Conservation (phyloP, 2,888 invertebrate genomes). For the Xylota segnis region DNA sequence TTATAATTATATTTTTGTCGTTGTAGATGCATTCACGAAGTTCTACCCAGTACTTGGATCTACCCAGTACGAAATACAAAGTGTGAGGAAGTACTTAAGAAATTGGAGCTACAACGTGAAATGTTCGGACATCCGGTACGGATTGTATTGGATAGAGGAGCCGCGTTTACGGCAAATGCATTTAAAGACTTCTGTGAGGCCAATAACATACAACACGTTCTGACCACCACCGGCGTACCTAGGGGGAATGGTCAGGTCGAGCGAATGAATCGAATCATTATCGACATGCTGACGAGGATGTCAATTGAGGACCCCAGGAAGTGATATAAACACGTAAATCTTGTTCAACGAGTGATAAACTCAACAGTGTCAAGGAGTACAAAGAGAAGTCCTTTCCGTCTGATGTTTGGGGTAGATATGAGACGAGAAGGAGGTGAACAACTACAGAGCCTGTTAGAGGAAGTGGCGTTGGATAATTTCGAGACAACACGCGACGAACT, state of each 20-base stretch:
- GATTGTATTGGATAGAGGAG: conserved; percentile 80
- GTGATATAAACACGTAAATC: conserved; percentile 15
- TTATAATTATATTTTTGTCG: conserved; percentile 80
- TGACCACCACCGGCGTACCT: conserved; percentile 79
- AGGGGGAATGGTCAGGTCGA: conserved; percentile 82
- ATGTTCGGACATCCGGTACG: conserved; percentile 81
- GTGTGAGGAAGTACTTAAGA: conserved; percentile 79
- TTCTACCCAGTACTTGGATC: conserved; percentile 81
- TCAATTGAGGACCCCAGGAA: neutral
- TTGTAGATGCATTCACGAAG: conserved; percentile 80
- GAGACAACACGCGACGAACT: conserved; percentile 25
- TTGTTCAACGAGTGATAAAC: conserved; percentile 2
- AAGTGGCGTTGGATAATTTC: neutral
- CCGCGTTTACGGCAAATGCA: conserved; percentile 81
- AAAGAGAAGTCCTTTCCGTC: conserved; percentile 8
- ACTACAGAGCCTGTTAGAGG: neutral
- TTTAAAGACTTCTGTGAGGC: conserved; percentile 80
- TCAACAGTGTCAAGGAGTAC: conserved; percentile 5
- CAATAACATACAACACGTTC: conserved; percentile 79
- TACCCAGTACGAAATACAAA: conserved; percentile 79
- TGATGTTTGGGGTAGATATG: conserved; percentile 6
- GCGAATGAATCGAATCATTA: conserved; percentile 79
- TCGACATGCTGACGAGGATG: conserved; percentile 7
- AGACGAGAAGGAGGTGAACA: neutral
- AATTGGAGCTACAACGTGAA: conserved; percentile 78